These are phyloP conservation scores for Tychaedon coryphoeus DNA, from an alignment of 2,113 vertebrate species.

Conservation along the genomic window DNA sequence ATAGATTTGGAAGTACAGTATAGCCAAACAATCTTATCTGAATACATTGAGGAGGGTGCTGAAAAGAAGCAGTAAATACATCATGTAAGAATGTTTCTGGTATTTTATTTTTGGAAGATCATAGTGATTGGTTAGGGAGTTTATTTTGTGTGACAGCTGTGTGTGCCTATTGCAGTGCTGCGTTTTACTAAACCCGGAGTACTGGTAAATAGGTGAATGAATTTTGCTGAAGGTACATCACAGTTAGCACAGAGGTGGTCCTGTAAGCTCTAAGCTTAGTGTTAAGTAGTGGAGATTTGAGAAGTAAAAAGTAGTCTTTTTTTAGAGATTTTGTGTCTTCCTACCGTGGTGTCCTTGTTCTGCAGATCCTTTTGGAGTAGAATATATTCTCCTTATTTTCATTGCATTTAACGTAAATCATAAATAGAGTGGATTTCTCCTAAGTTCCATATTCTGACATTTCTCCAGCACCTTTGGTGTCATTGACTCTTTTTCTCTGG, in stretches of 20 bases:
- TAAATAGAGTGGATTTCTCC: background rate
- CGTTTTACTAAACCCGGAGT: background rate
- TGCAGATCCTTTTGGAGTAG: background rate
- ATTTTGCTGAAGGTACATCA: background rate
- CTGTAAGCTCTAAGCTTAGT: background rate
- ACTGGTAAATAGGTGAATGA: background rate
- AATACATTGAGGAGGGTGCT: conserved; percentile 28
- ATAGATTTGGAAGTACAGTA: conserved; percentile 15
- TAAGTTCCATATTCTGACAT: background rate
- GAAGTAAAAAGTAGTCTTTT: background rate
- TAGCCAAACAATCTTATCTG: conserved; percentile 2
- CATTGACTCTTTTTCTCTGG: background rate
- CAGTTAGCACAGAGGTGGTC: background rate
- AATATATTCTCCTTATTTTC: background rate
- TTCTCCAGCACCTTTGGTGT: background rate
- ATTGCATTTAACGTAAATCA: background rate
- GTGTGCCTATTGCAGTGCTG: background rate
- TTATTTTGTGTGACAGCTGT: background rate
- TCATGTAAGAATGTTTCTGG: conserved; percentile 49
- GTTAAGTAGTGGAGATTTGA: background rate
- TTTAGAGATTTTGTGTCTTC: background rate
- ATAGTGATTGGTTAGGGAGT: background rate
- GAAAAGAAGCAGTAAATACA: conserved; percentile 44
- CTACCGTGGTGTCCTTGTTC: background rate
- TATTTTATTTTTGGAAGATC: conserved; percentile 62